These are phyloP conservation scores for Chrysopa pallens DNA, from an alignment of 1,140 invertebrate species.

Conservation along the genomic window DNA sequence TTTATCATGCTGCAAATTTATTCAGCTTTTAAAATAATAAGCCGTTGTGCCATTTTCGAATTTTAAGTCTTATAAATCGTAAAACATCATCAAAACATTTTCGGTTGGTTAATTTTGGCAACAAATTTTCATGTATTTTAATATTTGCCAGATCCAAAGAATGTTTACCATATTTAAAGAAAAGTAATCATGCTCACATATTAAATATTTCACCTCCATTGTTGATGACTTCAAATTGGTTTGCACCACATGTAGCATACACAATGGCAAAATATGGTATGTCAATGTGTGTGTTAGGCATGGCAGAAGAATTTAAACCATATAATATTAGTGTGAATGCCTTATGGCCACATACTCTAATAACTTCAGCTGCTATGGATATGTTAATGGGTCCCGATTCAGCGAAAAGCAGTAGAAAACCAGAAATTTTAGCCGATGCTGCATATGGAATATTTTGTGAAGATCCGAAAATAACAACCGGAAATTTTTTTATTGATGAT, in stretches of 20 bases:
- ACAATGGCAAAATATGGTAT: constrained; percentile 99
- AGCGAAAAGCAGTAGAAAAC: constrained; percentile 46
- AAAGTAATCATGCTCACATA: constrained; percentile 86
- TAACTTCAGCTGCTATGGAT: constrained; percentile 90
- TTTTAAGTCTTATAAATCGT: too few species aligned
- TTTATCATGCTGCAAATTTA: too few species aligned
- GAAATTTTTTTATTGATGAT: constrained; percentile 91
- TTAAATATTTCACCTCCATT: constrained; percentile 91
- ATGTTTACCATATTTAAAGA: constrained; percentile 78
- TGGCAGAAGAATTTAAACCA: constrained; percentile 78
- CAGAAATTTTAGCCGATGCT: constrained; percentile 90
- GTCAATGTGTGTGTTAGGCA: constrained; percentile 96
- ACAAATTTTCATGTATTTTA: constrained; percentile 1
- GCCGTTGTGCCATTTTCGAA: too few species aligned
- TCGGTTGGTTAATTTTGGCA: too few species aligned
- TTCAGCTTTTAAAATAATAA: too few species aligned
- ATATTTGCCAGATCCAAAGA: constrained; percentile 61
- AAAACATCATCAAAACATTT: too few species aligned
- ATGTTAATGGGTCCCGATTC: constrained; percentile 69
- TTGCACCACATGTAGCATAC: constrained; percentile 84
- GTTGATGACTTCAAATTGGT: constrained; percentile 81
- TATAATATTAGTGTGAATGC: constrained; percentile 88
- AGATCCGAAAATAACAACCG: constrained; percentile 62
- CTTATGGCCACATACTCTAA: constrained; percentile 90
- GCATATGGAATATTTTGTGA: constrained; percentile 76